Evolutionary conservation across 2,888 invertebrate genomes (phyloP), one percentile per base, ranked within the genome.

Genomic region (Synergus japonicus): DNA sequence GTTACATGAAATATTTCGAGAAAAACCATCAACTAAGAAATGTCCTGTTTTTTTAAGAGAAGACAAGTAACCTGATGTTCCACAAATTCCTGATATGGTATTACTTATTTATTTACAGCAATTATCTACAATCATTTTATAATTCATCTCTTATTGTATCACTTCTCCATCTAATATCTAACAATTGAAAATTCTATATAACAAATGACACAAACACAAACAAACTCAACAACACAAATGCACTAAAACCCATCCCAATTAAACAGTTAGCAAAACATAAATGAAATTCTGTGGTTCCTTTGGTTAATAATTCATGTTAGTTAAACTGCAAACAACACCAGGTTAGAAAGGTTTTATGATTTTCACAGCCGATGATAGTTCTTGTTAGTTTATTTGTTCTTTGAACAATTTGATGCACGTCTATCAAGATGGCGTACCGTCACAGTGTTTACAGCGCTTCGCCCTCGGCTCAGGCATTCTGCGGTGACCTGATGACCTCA

Each of bases 381-480:
- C 73, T 73, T 37, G 37, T 73, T 73, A 73, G 37, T 29, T 29
- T 29, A 29, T 29, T 29, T 29, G 22, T 29, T 29, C 22, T 29
- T 29, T 29, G 49, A 29, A 8, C 10, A 73, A 37, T 73, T 54
- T 73, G 66, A 76, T 79, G 76, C 76, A 46, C 65, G 37, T 73
- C 22, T 44, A 67, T 29, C 60, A 79, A 79, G 77, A 77, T 78
- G 83, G 46, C 91, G 90, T 95, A 97, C 97, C 97, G 96, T 97
- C 96, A 96, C 97, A 97, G 94, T 96, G 96, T 94, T 96, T 96
- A 96, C 97, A 97, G 95, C 97, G 96, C 94, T 97, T 97, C 93
- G 96, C 96, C 95, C 96, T 96, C 94, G 96, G 96, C 94, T 95
- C 95, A 93, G 94, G 95, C 93, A 93, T 93, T 92, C 91, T 92